Conservation (phyloP, 2,888 invertebrate genomes). For the Tenthredo notha region DNA sequence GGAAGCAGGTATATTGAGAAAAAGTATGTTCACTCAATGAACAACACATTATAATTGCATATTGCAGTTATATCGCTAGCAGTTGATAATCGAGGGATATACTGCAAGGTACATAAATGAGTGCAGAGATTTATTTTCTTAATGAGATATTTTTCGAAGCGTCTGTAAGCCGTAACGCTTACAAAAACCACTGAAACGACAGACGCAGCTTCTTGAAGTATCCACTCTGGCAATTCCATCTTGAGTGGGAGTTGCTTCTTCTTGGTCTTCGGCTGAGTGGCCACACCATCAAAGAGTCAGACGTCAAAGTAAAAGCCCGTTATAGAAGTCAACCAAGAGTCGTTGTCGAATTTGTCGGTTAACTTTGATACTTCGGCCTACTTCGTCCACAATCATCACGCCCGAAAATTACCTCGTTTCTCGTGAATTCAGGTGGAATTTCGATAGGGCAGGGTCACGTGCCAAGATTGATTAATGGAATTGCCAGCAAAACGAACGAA, state of each 20-base stretch:
- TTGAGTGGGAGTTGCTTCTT: neutral
- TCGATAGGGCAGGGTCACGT: constrained; percentile 15
- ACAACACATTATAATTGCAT: neutral
- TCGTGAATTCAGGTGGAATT: neutral
- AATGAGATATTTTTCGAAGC: neutral
- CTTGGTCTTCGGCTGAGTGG: constrained; percentile 43
- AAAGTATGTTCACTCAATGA: neutral
- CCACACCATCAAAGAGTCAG: constrained; percentile 32
- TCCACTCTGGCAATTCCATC: constrained; percentile 35
- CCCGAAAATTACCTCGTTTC: constrained; percentile 22
- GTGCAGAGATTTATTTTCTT: neutral
- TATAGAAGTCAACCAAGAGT: constrained; percentile 33
- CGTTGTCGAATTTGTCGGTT: constrained; percentile 27
- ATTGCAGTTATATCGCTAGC: neutral
- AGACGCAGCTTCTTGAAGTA: constrained; percentile 29
- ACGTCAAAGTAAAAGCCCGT: constrained; percentile 36
- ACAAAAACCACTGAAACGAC: constrained; percentile 24
- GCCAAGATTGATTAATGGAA: constrained; percentile 21
- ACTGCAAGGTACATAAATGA: neutral
- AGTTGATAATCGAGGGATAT: neutral
- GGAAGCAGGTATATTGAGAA: neutral
- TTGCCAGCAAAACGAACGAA: neutral
- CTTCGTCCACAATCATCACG: constrained; percentile 8
- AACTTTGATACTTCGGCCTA: constrained; percentile 17
- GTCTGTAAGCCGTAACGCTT: neutral